Evolutionary conservation across 2,113 vertebrate species (phyloP), one percentile per base, ranked within the genome.

Genomic region (Gallinago paraguaiae): DNA sequence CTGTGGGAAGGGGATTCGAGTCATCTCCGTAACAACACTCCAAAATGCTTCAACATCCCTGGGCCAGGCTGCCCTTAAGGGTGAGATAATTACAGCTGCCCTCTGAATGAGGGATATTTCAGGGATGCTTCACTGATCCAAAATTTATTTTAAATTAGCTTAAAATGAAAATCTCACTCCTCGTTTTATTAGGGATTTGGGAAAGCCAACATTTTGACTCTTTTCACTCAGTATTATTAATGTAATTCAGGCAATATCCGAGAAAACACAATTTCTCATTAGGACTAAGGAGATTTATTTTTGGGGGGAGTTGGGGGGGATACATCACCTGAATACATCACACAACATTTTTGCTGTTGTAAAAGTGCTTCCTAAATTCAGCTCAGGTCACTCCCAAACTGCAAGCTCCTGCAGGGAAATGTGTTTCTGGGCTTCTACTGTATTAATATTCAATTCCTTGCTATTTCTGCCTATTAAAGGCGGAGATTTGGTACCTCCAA

Each of bases 31-130:
- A 57, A 72, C 67, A 30, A 30, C 0, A 0, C 87, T 91, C 59
- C 35, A 75, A 94, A 94, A 83, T 30, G 86, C 76, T 71, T 77
- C 82, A 88, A 35, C 65, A n/a, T 86, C 60, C 51, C 93, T 74
- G 9, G 24, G 80, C 91, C 88, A 71, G 39, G 35, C 28, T 14
- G 83, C 88, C 93, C 96, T 78, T 78, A 60, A 85, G 94, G 95
- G 92, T 31, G 25, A 80, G 67, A 69, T 80, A 93, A 93, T 95
- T 92, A 90, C 3, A 1, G 93, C 84, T 90, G 78, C 18, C 87
- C 75, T 94, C 90, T 90, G 91, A 77, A 77, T 33, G 45, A 80
- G 68, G 69, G 70, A 87, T 24, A 12, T 48, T 48, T 48, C 37
- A 37, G 37, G 37, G 37, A 37, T 80, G 87, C 87, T 92, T 95